Percentiles rank a stretch among this genome's conserved stretches.
These are phyloP conservation scores for Pachliopta kotzebuea DNA, from an alignment of 2,888 invertebrate genomes.

Conservation along the genomic window DNA sequence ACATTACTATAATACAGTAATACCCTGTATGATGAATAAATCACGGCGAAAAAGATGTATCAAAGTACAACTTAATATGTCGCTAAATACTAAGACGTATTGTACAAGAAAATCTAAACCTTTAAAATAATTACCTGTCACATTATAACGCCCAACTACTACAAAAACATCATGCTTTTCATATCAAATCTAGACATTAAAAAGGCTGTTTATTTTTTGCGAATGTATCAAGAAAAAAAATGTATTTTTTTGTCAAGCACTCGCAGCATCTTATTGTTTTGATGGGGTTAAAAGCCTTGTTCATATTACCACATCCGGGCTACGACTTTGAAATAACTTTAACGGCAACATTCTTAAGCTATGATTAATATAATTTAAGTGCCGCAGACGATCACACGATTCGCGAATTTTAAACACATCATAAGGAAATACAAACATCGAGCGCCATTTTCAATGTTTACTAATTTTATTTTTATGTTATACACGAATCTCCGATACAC, in stretches of 20 bases:
- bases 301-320: conserved; percentile 48
- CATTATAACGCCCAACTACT: neutral
- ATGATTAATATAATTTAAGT: conserved; percentile 30
- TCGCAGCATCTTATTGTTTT: conserved; percentile 37
- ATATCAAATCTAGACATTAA: neutral
- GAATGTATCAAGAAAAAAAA: conserved; percentile 1
- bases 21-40: too few relatives aligned
- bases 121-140: neutral
- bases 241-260: conserved; percentile 44
- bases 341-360: conserved; percentile 41
- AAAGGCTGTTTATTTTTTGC: neutral
- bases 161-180: neutral
- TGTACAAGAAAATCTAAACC: neutral
- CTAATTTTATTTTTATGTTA: neutral
- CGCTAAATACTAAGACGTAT: neutral
- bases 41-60: too few relatives aligned
- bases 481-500: neutral
- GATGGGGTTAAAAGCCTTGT: conserved; percentile 57
- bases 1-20: too few relatives aligned
- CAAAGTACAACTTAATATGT: too few relatives aligned
- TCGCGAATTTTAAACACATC: conserved; percentile 10
- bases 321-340: conserved; percentile 48
- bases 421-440: conserved; percentile 12
- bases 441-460: conserved; percentile 11
- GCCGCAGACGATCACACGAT: conserved; percentile 11